Conservation (phyloP, 2,113 vertebrate species). For the Naja naja region DNA sequence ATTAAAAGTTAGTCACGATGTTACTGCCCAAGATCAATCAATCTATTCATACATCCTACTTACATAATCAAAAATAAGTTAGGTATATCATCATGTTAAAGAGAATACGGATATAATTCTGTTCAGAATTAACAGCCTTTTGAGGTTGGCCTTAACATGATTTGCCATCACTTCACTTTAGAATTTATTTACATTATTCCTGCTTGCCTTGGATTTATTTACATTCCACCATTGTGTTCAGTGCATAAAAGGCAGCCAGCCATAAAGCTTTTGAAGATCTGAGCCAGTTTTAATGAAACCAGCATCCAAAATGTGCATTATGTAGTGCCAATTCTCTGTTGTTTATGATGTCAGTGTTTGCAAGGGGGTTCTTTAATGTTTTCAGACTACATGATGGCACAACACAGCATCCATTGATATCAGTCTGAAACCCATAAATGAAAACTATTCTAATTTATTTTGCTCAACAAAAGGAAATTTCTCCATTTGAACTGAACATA, state of each 20-base stretch:
- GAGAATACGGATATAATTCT: neutral
- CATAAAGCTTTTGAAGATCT: neutral
- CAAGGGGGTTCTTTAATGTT: neutral
- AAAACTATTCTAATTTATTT: neutral
- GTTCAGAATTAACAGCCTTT: neutral
- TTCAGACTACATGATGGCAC: neutral
- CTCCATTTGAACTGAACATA: neutral
- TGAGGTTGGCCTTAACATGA: neutral
- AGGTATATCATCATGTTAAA: neutral
- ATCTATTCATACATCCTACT: neutral
- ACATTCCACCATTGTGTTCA: neutral
- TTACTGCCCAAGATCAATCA: neutral
- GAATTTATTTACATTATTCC: slow-evolving; percentile 13
- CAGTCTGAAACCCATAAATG: neutral
- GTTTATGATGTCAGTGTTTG: slow-evolving; percentile 6
- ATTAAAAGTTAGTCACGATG: neutral
- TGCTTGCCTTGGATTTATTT: slow-evolving; percentile 14
- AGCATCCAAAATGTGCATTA: neutral
- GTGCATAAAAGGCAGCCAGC: neutral
- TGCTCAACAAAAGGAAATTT: neutral
- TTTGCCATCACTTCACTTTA: neutral
- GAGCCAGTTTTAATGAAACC: slow-evolving; percentile 11
- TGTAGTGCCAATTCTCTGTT: neutral
- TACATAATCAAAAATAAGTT: neutral
- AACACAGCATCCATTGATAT: neutral